Base-by-base conservation (phyloP, 2,797 vertebrate genomes). In the Oryzias sinensis region DNA sequence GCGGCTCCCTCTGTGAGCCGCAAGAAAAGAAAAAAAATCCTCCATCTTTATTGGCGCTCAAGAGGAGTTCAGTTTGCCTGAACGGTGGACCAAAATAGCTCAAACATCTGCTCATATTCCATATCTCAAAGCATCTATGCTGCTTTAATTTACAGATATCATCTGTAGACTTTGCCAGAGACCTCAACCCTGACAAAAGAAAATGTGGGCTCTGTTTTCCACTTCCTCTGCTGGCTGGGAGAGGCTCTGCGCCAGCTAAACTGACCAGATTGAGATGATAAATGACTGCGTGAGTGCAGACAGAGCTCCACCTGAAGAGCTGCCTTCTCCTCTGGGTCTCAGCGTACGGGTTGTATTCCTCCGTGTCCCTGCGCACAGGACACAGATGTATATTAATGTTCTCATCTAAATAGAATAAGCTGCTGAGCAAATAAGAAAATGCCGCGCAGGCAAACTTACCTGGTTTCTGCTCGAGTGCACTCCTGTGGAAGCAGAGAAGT, bases 291-390 rank as follows among this genome's bases (percentile, higher is more conserved):
- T 81, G 63, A 49, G 83, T 84, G 69, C 70, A 84, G 84, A 83
- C 58, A 18, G 66, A 68, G 53, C 90, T 92, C 81, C 92, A 97
- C 96, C 95, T 95, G 91, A 96, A 98, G 62, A 96, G 93, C 81
- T 95, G 95, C 86, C 96, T 93, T 89, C 84, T 97, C 92, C 90
- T 95, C 89, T 95, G 93, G 66, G 93, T 96, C 75, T 97, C 95
- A 83, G 87, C 95, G 88, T 93, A 91, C 86, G 93, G 88, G 86
- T 89, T 94, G 87, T 80, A 90, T 81, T 96, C 95, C 80, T 97
- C 95, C 61, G 77, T 76, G 79, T 85, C 82, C 78, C 92, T 93
- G 70, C 73, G 53, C 63, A 59, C 64, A 42, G 76, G 60, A 71
- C 49, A 65, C 51, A 56, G 50, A 64, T 67, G 68, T 57, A 62